Evolutionary conservation across 2,113 vertebrate species (phyloP).

Genomic region (Erpornis zantholeuca): DNA sequence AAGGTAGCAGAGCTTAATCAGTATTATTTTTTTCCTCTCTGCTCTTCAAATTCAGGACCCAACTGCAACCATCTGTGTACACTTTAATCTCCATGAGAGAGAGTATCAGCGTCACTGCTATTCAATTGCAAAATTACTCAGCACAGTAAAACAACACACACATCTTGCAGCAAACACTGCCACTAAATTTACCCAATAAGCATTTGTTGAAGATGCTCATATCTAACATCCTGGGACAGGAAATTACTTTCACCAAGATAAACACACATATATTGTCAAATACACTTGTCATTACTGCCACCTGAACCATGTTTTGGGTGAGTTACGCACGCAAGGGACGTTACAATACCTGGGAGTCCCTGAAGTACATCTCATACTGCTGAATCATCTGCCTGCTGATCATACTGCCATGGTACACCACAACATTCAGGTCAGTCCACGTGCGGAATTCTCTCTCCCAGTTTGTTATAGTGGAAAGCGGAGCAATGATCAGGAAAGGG

Average conservation of each 20-base stretch:
- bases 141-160: neutral
- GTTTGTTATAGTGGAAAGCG: conserved; percentile 96
- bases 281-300: neutral
- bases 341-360: conserved; percentile 88
- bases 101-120: neutral
- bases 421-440: conserved; percentile 93
- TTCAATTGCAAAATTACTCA: neutral
- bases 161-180: neutral
- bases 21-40: neutral
- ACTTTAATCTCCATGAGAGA: neutral
- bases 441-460: conserved; percentile 98
- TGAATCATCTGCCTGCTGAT: conserved; percentile 99
- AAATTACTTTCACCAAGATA: neutral
- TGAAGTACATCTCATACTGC: conserved; percentile 98
- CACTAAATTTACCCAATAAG: neutral
- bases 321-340: neutral
- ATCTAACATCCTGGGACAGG: neutral
- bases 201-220: neutral
- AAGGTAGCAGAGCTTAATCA: neutral
- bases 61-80: neutral
- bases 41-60: neutral
- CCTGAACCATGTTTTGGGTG: neutral
- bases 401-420: conserved; percentile 96
- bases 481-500: conserved; percentile 96
- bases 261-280: neutral